phyloP scores from a whole-genome alignment of 2,888 invertebrate genomes.

The Aquatica leii region DNA sequence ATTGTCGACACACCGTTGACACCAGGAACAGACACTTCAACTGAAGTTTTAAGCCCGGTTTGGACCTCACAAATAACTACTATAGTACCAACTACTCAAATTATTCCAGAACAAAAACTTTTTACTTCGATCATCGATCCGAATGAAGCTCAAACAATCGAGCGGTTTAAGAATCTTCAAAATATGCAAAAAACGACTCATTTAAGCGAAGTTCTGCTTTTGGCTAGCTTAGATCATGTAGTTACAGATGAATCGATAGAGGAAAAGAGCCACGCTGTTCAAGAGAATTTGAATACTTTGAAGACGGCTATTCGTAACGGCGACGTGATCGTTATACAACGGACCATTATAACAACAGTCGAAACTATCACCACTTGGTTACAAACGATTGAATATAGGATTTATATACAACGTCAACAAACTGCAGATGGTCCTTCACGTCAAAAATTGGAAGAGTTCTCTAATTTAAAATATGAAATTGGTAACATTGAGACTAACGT shows the following conservation, averaged over 20 bases:
- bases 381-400: conserved; percentile 84
- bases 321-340: conserved; percentile 70
- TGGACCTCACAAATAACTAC: not conserved
- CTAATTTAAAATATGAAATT: conserved; percentile 72
- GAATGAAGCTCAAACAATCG: conserved; percentile 65
- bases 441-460: conserved; percentile 68
- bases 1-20: conserved; percentile 62
- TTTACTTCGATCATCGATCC: conserved; percentile 58
- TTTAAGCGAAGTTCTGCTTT: conserved; percentile 69
- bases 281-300: conserved; percentile 67
- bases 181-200: conserved; percentile 65
- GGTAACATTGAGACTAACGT: conserved; percentile 73
- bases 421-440: conserved; percentile 67
- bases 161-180: conserved; percentile 66
- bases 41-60: not conserved
- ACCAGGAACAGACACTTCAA: conserved; percentile 57
- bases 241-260: conserved; percentile 65
- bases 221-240: conserved; percentile 68
- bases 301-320: conserved; percentile 67
- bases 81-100: conserved; percentile 48
- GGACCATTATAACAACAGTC: conserved; percentile 76
- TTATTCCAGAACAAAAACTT: not conserved
- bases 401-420: conserved; percentile 69
- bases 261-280: conserved; percentile 66
- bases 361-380: conserved; percentile 86